Evolutionary conservation across 2,888 invertebrate genomes (phyloP), one percentile per base, ranked within the genome.

Genomic region (Carpatolechia fugitivella): DNA sequence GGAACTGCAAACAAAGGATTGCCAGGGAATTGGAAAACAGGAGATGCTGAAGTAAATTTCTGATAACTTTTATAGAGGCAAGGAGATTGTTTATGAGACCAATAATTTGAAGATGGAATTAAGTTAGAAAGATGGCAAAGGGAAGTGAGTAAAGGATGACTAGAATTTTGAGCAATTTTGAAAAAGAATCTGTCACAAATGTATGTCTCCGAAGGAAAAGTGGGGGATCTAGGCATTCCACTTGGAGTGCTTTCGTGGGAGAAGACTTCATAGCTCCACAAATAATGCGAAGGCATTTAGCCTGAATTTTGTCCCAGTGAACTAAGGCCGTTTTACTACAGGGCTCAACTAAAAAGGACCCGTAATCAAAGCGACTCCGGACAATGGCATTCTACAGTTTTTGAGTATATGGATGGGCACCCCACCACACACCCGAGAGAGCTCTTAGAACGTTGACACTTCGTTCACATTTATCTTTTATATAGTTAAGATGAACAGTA

Each of bases 231-330:
- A 16, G 4, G 18, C 59, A 55, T 47, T 59, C 59, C 11, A 59
- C 51, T 20, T 59, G 59, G 0, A 59, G 29, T 0, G 46, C 56
- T 38, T 55, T 55, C 10, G 58, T 62, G 1, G 70, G 64, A 0
- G 64, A 60, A 0, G 67, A 68, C 38, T 60, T 65, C 65, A 68
- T 65, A 1, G 62, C 60, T 0, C 69, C 66, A 4, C 50, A 1
- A 1, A 66, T 58, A 0, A 66, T 62, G 0, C 66, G 54, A 0
- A 65, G 50, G 24, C 57, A 52, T 44, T 20, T 18, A 24, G 53
- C 36, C 20, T 47, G 64, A 62, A 62, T 50, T 35, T 24, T 52
- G 11, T 16, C 35, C 18, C n/a, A 40, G 4, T 1, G 5, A 1
- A 6, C 29, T 7, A 51, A 7, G 2, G 33, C 14, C 1, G 8